Evolutionary conservation across 2,113 vertebrate species (phyloP), one percentile per base, ranked within the genome.

Genomic region (Romanogobio albipinnatus): DNA sequence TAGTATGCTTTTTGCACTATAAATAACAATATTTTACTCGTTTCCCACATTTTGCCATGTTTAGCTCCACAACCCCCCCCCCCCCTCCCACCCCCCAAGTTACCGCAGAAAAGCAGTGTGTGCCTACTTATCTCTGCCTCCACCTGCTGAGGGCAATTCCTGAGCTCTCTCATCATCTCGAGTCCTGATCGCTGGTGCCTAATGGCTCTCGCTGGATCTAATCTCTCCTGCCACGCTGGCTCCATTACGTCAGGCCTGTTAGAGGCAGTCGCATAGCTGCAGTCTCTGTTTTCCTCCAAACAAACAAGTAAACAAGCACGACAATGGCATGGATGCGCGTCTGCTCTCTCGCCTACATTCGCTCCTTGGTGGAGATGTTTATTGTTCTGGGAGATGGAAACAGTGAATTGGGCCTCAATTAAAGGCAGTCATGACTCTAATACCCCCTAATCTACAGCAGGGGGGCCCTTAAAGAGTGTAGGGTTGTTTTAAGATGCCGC

Each of bases 401-500:
- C 87, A 84, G 77, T 81, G 78, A 90, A 88, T 86, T 87, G 80
- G 68, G 83, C 80, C 66, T 86, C 89, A 88, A 87, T 90, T 89
- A 90, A 89, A 89, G 87, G 83, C 87, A 85, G 81, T 87, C 85
- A 81, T 47, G 81, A 81, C 84, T 90, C 85, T 87, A 86, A 87
- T 85, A 88, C 88, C 85, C 85, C 87, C 77, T 90, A 88, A 90
- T 90, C 89, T 88, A 86, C 84, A 87, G 87, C 87, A 88, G 87
- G 87, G 87, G 89, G 89, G 87, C 87, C 58, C 59, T 88, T 88
- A 87, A 87, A 90, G 85, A 88, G 82, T 76, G 68, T 64, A 9
- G 19, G 51, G 45, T 77, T 59, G 85, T 86, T 90, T 87, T 76
- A 85, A 85, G 77, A 24, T 49, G 75, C 84, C 76, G 84, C 85